phyloP scores from a whole-genome alignment of 2,113 vertebrate genomes.

The Brachyistius frenatus region DNA sequence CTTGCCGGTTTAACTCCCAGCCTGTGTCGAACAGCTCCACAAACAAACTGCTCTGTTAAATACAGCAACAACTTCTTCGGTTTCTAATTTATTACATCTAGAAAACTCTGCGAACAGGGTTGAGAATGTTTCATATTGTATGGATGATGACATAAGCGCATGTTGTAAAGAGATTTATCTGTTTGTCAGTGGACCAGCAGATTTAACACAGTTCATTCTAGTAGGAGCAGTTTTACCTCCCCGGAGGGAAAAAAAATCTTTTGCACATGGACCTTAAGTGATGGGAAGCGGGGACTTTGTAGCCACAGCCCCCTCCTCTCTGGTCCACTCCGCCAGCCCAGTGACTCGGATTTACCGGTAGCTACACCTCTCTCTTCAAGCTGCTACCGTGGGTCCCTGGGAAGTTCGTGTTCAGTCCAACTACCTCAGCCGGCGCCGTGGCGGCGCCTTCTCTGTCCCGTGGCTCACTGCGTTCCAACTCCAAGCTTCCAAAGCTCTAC shows the following conservation, averaged over 20 bases:
- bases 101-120: slow-evolving; percentile 72
- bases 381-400: slow-evolving; percentile 70
- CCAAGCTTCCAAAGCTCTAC: slow-evolving; percentile 75
- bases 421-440: slow-evolving; percentile 81
- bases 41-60: slow-evolving; percentile 61
- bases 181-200: slow-evolving; percentile 60
- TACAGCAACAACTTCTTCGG: slow-evolving; percentile 54
- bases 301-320: slow-evolving; percentile 61
- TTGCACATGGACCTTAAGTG: slow-evolving; percentile 82
- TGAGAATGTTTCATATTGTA: slow-evolving; percentile 69
- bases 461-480: slow-evolving; percentile 72
- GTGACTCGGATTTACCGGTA: slow-evolving; percentile 72
- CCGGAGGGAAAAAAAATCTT: slow-evolving; percentile 44
- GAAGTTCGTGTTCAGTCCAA: slow-evolving; percentile 74
- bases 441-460: slow-evolving; percentile 59
- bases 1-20: slow-evolving; percentile 45
- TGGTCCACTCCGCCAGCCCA: slow-evolving; percentile 67
- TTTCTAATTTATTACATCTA: slow-evolving; percentile 76
- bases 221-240: slow-evolving; percentile 65
- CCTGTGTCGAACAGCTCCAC: slow-evolving; percentile 30
- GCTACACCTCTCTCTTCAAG: slow-evolving; percentile 74
- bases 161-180: slow-evolving; percentile 82
- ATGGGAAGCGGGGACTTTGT: slow-evolving; percentile 60
- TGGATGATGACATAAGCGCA: slow-evolving; percentile 73
- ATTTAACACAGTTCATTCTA: slow-evolving; percentile 59